Evolutionary conservation across 2,113 vertebrate genomes (phyloP), one percentile per base, ranked within the genome.

Genomic region (Phrynosoma platyrhinos): DNA sequence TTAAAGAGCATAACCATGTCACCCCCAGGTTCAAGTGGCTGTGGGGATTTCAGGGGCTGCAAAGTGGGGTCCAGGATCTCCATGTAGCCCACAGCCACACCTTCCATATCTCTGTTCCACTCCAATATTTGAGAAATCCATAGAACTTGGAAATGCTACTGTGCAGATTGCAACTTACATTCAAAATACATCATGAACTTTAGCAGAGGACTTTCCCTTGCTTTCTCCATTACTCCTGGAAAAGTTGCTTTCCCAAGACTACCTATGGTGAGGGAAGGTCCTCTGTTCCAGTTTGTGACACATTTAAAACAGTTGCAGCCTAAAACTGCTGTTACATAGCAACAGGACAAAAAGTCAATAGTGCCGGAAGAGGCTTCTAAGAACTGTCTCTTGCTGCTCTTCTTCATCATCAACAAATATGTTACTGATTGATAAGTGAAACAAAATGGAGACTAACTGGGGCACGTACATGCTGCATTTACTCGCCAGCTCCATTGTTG

Each of bases 401-500:
- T 92, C 85, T 92, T 95, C 92, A 82, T 93, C 93, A 90, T 85
- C 92, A 93, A 94, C n/a, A 95, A 95, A 86, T 91, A 88, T 95
- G 93, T 92, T 93, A 94, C 90, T 95, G 91, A 36, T 92, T 92
- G 94, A 96, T 96, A 96, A 96, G 92, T 81, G 81, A 93, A 93
- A 89, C 89, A 93, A 83, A 96, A 92, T 85, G 90, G 8, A 10
- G 1, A 42, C 78, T 88, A 92, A 76, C 85, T 40, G n/a, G 36
- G 4, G 32, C 87, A 93, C 0, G 0, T 21, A 25, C 30, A 77
- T 79, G 89, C 84, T 47, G 20, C 85, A 82, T 94, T 94, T 94
- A 87, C 88, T 82, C 88, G 91, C 82, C 76, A 83, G 85, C 93
- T 88, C 91, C 83, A 36, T 5, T 89, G 32, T 91, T 90, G 89